phyloP scores from a whole-genome alignment of 2,113 vertebrate species.

The Erythrolamprus reginae region DNA sequence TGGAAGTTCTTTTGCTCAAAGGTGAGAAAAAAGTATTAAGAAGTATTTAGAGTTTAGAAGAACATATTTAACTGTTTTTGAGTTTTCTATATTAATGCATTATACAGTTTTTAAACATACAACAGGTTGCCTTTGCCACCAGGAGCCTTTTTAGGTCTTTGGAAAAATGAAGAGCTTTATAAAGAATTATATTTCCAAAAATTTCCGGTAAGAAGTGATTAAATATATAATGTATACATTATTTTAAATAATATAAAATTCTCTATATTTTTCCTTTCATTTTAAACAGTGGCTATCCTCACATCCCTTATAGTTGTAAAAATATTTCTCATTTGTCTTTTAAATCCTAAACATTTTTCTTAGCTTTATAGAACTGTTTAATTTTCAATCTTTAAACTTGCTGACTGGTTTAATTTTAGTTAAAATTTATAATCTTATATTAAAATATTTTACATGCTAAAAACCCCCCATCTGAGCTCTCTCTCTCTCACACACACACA shows the following conservation, averaged over 20 bases:
- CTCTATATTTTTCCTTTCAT: background rate
- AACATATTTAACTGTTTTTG: background rate
- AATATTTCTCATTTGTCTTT: background rate
- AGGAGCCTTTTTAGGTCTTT: slow-evolving; percentile 86
- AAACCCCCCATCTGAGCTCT: background rate
- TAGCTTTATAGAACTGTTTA: background rate
- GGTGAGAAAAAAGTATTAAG: background rate
- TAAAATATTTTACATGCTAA: background rate
- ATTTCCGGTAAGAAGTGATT: slow-evolving; percentile 81
- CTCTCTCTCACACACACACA: background rate
- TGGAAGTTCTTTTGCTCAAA: background rate
- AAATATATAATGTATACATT: background rate
- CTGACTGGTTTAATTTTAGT: background rate
- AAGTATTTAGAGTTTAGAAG: background rate
- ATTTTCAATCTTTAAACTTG: background rate
- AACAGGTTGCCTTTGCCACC: slow-evolving; percentile 88
- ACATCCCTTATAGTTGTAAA: background rate
- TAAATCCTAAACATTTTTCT: background rate
- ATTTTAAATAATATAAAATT: background rate
- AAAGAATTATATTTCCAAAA: slow-evolving; percentile 88
- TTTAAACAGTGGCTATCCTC: background rate
- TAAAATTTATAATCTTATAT: background rate
- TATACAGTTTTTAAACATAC: background rate
- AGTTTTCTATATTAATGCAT: background rate
- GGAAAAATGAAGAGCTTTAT: slow-evolving; percentile 86